Evolutionary conservation across 2,797 vertebrate species (phyloP).

Genomic region (Coluber constrictor): DNA sequence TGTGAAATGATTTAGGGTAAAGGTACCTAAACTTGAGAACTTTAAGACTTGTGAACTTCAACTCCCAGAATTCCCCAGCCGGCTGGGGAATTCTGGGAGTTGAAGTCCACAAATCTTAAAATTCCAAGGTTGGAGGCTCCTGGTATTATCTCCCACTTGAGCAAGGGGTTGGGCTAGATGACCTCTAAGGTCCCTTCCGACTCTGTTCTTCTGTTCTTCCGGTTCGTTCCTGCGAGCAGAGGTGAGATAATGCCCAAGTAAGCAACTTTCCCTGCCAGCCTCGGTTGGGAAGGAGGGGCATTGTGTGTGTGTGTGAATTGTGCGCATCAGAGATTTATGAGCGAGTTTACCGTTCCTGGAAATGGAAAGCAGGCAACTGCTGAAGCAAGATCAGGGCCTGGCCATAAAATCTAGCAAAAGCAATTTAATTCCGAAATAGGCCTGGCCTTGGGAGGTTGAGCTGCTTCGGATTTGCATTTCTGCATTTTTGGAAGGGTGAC

Average conservation of each 20-base stretch:
- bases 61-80: no score
- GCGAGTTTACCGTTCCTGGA: neutral
- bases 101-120: neutral
- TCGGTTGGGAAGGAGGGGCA: neutral
- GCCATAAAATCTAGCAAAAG: neutral
- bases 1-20: no score
- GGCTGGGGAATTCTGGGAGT: no score
- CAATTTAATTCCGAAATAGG: neutral
- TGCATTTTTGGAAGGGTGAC: neutral
- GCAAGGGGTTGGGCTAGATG: neutral
- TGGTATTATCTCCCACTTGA: no score
- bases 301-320: neutral
- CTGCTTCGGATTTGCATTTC: accelerated
- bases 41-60: no score
- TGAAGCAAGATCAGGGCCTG: neutral
- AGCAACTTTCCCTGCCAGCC: neutral
- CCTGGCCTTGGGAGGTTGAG: neutral
- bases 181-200: neutral
- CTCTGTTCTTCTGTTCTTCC: no score
- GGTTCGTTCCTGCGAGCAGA: neutral
- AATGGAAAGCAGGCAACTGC: neutral
- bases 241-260: neutral
- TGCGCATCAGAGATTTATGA: neutral
- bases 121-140: neutral
- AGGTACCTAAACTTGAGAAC: no score